Percentiles rank a stretch among this genome's conserved stretches.
These are phyloP conservation scores for Noctua fimbriata DNA, from an alignment of 2,888 invertebrate species.

Conservation along the genomic window DNA sequence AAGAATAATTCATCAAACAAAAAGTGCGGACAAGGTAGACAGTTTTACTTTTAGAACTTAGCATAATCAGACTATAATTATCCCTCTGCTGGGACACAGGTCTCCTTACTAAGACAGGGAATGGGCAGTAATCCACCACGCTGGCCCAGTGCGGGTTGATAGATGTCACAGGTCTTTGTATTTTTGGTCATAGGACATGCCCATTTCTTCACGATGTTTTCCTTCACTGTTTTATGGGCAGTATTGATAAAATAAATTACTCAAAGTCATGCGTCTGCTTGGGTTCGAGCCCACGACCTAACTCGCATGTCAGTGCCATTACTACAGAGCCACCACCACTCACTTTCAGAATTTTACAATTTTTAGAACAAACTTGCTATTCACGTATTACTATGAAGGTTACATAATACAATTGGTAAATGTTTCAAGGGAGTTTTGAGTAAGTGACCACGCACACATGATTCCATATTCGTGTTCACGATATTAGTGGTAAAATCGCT, in stretches of 20 bases:
- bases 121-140: not conserved
- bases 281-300: not conserved
- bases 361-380: not conserved
- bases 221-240: too few relatives aligned
- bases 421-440: not conserved
- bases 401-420: not conserved
- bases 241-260: not conserved
- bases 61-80: too few relatives aligned
- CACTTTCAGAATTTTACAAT: not conserved
- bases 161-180: not conserved
- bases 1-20: too few relatives aligned
- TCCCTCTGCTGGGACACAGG: too few relatives aligned
- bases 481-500: constrained; percentile 3
- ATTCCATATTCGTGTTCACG: too few relatives aligned
- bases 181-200: not conserved
- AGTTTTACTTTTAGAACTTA: too few relatives aligned
- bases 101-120: too few relatives aligned
- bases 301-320: not conserved
- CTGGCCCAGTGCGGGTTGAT: not conserved
- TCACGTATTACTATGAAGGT: not conserved
- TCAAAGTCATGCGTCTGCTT: not conserved
- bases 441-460: not conserved
- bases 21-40: too few relatives aligned
- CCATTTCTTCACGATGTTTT: not conserved
- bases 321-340: not conserved